A percentile compares a stretch with the other conserved stretches of the same genome.
Conservation (phyloP, 2,113 vertebrate species). For the Hirundichthys speculiger region DNA sequence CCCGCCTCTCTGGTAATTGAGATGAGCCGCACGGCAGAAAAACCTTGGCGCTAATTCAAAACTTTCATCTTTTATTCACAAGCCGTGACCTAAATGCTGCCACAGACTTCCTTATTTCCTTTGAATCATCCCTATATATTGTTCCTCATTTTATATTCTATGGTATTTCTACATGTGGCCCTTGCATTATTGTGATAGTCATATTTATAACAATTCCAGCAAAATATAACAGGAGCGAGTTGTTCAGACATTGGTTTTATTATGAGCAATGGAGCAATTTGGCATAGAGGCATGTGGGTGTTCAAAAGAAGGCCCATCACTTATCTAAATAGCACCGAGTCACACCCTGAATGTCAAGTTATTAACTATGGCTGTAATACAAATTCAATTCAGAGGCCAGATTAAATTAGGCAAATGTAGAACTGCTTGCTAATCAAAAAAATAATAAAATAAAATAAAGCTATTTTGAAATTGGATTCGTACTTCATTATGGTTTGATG, state of each 20-base stretch:
- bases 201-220: constrained; percentile 74
- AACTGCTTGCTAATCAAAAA: constrained; percentile 59
- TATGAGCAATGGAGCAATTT: constrained; percentile 77
- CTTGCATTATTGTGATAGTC: constrained; percentile 39
- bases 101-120: constrained; percentile 35
- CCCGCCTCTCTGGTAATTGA: constrained; percentile 43
- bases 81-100: constrained; percentile 35
- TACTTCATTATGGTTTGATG: constrained; percentile 1
- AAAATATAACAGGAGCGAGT: constrained; percentile 53
- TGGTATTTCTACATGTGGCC: constrained; percentile 19
- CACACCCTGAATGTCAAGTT: constrained; percentile 70
- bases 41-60: constrained; percentile 57
- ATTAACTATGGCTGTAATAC: constrained; percentile 66
- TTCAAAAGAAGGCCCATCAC: constrained; percentile 69
- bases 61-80: constrained; percentile 70
- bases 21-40: constrained; percentile 47
- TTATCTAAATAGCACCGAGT: constrained; percentile 69
- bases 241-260: constrained; percentile 65
- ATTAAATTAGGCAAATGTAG: constrained; percentile 68
- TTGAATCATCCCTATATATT: constrained; percentile 28
- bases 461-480: constrained; percentile 50
- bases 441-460: constrained; percentile 27
- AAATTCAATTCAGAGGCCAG: constrained; percentile 64
- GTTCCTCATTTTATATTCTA: neutral
- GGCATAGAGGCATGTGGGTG: constrained; percentile 53